Evolutionary conservation across 2,113 vertebrate species (phyloP), one percentile per base, ranked within the genome.

Genomic region (Herpetotheres cachinnans): DNA sequence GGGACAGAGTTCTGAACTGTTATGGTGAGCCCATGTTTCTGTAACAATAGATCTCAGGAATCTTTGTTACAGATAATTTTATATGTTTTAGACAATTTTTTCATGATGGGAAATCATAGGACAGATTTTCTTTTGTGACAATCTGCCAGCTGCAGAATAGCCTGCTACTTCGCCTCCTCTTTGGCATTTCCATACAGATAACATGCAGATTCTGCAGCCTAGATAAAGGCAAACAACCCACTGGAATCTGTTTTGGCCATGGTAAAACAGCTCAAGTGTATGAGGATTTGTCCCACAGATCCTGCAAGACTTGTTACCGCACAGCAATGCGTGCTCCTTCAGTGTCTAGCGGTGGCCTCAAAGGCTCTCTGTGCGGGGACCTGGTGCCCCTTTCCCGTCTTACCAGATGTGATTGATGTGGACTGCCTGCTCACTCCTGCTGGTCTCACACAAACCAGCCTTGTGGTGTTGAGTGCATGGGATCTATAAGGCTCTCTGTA

Each of bases 171-270:
- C 0, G 0, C 38, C 29, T 76, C 5, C 2, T 46, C 19, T 52
- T 55, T 24, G 3, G 17, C 59, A 16, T 65, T 93, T 56, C 34
- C 21, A 11, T 25, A 17, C 5, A 52, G 42, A 27, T 18, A 82
- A 36, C 0, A 0, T 0, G 7, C 5, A n/a, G 4, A 5, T 72
- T 63, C 42, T 80, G 5, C 4, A 46, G 16, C 16, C 16, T 8
- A 42, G n/a, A 11, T 16, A 50, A 65, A 3, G 49, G 16, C 12
- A 54, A 72, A 11, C 10, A n/a, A 32, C 7, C 3, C n/a, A 3
- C 29, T 52, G 15, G 34, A 82, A 46, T 66, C 40, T 78, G 9
- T 7, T 66, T 62, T 58, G 27, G 30, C 26, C 16, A 7, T 4
- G 13, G n/a, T n/a, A 55, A 62, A 86, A 17, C 1, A 34, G 13